Base-by-base conservation (phyloP, 2,797 vertebrate genomes). In the Cichlasoma orientale region DNA sequence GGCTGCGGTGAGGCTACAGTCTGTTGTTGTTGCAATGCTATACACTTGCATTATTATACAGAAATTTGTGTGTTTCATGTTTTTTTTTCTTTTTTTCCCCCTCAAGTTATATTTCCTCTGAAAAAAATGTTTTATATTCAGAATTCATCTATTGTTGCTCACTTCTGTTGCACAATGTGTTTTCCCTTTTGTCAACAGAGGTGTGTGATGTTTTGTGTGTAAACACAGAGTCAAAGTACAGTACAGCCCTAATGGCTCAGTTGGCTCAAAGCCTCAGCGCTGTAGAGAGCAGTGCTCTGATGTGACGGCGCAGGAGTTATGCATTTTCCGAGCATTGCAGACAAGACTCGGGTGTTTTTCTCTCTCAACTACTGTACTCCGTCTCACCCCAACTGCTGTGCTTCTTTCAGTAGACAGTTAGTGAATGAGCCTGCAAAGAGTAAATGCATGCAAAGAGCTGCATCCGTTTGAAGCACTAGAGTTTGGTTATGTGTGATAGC, bases 241-340 rank as follows among this genome's bases (percentile, higher is more conserved):
- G 27, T 68, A 38, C 31, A 66, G n/a, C 75, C 61, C 59, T 80
- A 83, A 79, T 86, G 77, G 75, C 54, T 69, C 79, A 56, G 74
- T 36, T 71, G 79, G 54, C 73, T 76, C 76, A 82, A 80, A 84
- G 83, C 66, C 10, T 77, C 53, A 55, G 27, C 52, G 56, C 23
- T 72, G 79, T 69, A 50, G 50, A 77, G 31, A 79, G 55, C 55
- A 38, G 5, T 18, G 54, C 66, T 75, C 54, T 75, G 59, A 82
- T 79, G 59, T 75, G 50, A 80, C 79, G 9, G 50, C 77, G 56
- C 56, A 73, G 23, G 75, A 70, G 53, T 75, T 84, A 56, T 80
- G 73, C 70, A 74, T 86, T 87, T 88, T 85, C 66, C 10, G 72
- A 86, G 81, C 75, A 77, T 82, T 29, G 72, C 78, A 71, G 61